Evolutionary conservation across 2,113 vertebrate genomes (phyloP), one percentile per base, ranked within the genome.

Genomic region (Scophthalmus maximus): DNA sequence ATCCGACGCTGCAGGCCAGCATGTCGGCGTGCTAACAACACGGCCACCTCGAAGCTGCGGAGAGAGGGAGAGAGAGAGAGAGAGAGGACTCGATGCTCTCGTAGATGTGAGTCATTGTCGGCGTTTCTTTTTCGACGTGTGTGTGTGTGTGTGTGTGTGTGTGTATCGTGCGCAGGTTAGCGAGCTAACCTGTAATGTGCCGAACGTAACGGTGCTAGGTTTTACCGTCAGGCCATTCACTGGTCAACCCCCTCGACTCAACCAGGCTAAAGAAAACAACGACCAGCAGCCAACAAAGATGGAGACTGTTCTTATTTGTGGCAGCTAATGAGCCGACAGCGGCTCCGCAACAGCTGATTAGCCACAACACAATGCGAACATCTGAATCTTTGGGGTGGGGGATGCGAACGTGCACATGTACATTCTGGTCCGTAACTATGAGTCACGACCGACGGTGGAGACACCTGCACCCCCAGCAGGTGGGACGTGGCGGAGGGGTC

Each of bases 31-130:
- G 68, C 66, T 88, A 86, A 68, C 76, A 44, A 34, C 58, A 73
- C 56, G 2, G 20, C 47, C 59, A 22, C 22, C 78, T 42, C 29
- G 17, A 56, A 56, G 73, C 67, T 1, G 22, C 4, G 6, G 23
- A n/a, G n/a, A n/a, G n/a, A n/a, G n/a, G n/a, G n/a, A n/a, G n/a
- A n/a, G n/a, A n/a, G n/a, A n/a, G n/a, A n/a, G n/a, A n/a, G n/a
- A n/a, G 12, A 47, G 47, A 38, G 55, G 52, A 40, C 52, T 49
- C 53, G 22, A 89, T 90, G 85, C 17, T 20, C 46, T 71, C 61
- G 25, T 90, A 83, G 57, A 91, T 83, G 90, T 90, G 76, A 82
- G 84, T 38, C 40, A 60, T 30, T 70, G 30, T 25, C 29, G 6
- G 20, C 7, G n/a, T 14, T 27, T 20, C n/a, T 0, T 32, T 64